A percentile compares a stretch with the other conserved stretches of the same genome.
Evolutionary conservation across 2,797 vertebrate genomes (phyloP).

Genomic region (Acanthurus leucopareius): DNA sequence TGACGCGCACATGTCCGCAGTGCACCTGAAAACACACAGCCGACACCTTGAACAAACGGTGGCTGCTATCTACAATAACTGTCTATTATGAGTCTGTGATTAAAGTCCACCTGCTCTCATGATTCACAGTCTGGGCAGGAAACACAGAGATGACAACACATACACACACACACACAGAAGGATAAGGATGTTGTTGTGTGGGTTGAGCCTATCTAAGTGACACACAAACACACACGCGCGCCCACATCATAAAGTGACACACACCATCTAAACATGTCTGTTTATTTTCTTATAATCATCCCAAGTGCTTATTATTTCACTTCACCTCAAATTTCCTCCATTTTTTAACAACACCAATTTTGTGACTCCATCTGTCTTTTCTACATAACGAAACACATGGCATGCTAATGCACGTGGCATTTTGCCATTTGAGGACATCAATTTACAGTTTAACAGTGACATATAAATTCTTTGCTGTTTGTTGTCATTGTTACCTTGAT

Average conservation of each 20-base stretch:
- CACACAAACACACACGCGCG: constrained; percentile 30
- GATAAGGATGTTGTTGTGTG: constrained; percentile 60
- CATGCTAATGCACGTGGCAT: background rate
- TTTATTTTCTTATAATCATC: constrained; percentile 34
- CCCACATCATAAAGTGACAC: constrained; percentile 17
- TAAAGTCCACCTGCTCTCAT: constrained; percentile 76
- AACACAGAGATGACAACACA: constrained; percentile 59
- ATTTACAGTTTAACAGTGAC: constrained; percentile 15
- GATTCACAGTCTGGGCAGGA: constrained; percentile 77
- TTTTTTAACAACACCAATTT: background rate
- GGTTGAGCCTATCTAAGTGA: constrained; percentile 44
- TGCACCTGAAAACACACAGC: constrained; percentile 39
- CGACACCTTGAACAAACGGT: constrained; percentile 69
- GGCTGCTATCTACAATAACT: constrained; percentile 54
- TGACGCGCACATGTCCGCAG: constrained; percentile 23
- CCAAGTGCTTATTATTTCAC: background rate
- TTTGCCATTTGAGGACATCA: background rate
- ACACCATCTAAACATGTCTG: background rate
- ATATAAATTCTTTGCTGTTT: background rate
- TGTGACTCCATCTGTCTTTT: background rate
- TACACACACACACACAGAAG: constrained; percentile 40
- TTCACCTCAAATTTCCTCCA: background rate
- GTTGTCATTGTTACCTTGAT: background rate
- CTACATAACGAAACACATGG: background rate
- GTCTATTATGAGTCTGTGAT: constrained; percentile 57